These are phyloP conservation scores for Alosa sapidissima DNA, from an alignment of 2,797 vertebrate species.

Conservation along the genomic window DNA sequence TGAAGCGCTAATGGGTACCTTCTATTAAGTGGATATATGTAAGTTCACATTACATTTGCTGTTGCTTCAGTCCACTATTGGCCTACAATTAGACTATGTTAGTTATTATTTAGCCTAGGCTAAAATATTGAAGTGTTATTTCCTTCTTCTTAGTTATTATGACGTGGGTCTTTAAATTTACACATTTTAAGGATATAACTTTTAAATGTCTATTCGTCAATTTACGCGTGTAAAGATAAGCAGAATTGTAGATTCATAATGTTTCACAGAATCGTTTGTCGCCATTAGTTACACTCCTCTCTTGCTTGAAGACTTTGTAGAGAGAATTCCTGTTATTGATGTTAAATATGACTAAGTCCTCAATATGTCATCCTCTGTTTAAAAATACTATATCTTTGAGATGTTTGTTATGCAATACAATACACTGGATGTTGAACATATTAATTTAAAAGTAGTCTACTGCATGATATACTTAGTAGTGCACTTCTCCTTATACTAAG, in stretches of 20 bases:
- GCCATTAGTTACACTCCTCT: not conserved
- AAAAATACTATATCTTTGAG: not conserved
- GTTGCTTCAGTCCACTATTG: not conserved
- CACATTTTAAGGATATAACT: not conserved
- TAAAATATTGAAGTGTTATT: no score
- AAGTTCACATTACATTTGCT: not conserved
- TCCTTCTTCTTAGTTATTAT: not conserved
- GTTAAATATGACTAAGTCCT: no score
- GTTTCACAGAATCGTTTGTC: not conserved
- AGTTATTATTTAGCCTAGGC: not conserved
- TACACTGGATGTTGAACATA: not conserved
- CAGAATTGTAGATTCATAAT: not conserved
- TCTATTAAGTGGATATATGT: constrained; percentile 15
- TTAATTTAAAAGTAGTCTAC: not conserved
- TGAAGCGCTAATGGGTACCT: not conserved
- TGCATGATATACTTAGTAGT: not conserved
- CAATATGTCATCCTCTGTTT: no score
- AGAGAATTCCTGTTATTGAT: no score
- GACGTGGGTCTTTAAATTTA: not conserved
- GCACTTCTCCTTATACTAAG: not conserved
- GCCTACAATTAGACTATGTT: not conserved
- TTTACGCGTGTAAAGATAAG: not conserved
- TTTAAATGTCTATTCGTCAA: not conserved
- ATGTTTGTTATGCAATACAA: not conserved
- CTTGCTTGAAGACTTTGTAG: not conserved